phyloP scores from a whole-genome alignment of 2,888 invertebrate species.

The Hirtodrosophila alboralis region DNA sequence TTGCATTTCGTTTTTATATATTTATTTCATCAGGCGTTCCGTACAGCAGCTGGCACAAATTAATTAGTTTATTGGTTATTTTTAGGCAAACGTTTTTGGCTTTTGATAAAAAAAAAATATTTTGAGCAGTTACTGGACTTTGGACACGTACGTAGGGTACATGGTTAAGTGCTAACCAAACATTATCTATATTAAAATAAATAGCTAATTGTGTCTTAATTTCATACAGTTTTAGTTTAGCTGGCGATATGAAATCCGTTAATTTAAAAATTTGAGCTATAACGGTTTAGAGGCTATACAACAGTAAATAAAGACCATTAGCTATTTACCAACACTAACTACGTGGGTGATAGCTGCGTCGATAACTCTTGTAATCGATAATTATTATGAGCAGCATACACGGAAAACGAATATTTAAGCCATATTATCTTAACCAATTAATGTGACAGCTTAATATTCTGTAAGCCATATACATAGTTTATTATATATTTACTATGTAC shows the following conservation, averaged over 20 bases:
- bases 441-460: no score
- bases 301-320: not conserved
- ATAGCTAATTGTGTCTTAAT: not conserved
- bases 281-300: not conserved
- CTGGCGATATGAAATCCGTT: not conserved
- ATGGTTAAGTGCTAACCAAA: conserved; percentile 1
- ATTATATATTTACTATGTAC: no score
- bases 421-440: no score
- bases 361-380: conserved; percentile 14
- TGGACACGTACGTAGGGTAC: not conserved
- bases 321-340: conserved; percentile 10
- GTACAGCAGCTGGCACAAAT: conserved; percentile 1
- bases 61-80: conserved; percentile 21
- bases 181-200: conserved; percentile 2
- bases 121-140: conserved; percentile 5
- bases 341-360: not conserved
- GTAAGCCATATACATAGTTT: no score
- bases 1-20: not conserved
- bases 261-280: not conserved
- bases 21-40: not conserved
- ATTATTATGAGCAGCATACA: not conserved
- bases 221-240: not conserved
- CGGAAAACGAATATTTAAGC: not conserved
- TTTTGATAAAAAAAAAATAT: conserved; percentile 18
- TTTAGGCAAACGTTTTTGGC: not conserved